Percentiles rank a stretch among this genome's conserved stretches.
Evolutionary conservation across 2,888 invertebrate species (phyloP).

Genomic region (Agonopterix arenella): DNA sequence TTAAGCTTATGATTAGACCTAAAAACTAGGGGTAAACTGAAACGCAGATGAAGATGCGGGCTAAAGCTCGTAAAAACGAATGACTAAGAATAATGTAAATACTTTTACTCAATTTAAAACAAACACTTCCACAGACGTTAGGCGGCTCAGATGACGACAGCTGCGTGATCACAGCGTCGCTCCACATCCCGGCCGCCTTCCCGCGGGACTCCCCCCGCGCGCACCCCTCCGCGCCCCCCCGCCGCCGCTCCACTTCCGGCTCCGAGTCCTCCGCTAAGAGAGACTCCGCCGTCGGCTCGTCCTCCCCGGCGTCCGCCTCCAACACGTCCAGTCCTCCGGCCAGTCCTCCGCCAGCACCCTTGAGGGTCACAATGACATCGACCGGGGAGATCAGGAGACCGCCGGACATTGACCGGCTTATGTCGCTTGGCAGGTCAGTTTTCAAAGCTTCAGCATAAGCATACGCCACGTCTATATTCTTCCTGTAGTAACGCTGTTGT

Average conservation of each 20-base stretch:
- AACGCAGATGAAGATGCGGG: too few relatives aligned
- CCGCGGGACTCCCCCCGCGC: conserved; percentile 62
- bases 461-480: too few relatives aligned
- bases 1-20: too few relatives aligned
- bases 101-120: not conserved
- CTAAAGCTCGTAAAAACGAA: too few relatives aligned
- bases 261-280: conserved; percentile 52
- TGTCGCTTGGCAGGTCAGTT: conserved; percentile 41
- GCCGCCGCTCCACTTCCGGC: conserved; percentile 55
- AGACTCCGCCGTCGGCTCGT: conserved; percentile 82
- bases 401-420: conserved; percentile 51
- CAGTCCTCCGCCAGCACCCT: conserved; percentile 34
- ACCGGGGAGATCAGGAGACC: conserved; percentile 75
- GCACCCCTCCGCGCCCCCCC: conserved; percentile 41
- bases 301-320: conserved; percentile 55
- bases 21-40: too few relatives aligned
- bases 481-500: too few relatives aligned
- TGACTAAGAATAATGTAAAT: too few relatives aligned
- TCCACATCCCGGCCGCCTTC: conserved; percentile 84
- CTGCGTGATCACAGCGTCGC: conserved; percentile 86
- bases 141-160: conserved; percentile 79
- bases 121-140: conserved; percentile 53
- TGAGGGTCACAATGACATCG: conserved; percentile 78
- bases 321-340: conserved; percentile 67
- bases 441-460: too few relatives aligned